These are phyloP conservation scores for Actinia equina DNA, from an alignment of 64 coral and sea anemone genomes.

Conservation along the genomic window DNA sequence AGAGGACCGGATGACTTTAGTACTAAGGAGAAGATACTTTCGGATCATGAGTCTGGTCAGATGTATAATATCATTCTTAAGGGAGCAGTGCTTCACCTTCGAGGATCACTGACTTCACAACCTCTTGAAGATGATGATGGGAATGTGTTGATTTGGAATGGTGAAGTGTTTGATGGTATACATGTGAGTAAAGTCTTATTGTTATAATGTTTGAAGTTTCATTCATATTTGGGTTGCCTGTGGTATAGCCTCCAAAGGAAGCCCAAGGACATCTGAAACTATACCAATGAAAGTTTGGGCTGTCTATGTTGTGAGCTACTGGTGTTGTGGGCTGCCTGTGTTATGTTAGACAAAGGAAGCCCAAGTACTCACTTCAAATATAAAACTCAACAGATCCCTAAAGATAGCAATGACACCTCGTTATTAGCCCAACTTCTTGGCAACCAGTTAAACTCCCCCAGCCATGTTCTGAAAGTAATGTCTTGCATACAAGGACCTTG, in stretches of 20 bases:
- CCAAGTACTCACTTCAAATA: background rate
- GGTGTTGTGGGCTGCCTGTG: too few relatives aligned
- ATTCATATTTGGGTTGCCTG: too few relatives aligned
- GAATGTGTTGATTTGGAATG: constrained; percentile 94
- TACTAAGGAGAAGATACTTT: background rate
- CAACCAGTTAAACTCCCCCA: background rate
- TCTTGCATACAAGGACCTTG: constrained; percentile 76
- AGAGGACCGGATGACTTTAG: constrained; percentile 50
- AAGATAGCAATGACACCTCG: background rate
- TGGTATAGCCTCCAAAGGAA: too few relatives aligned
- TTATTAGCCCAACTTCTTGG: background rate
- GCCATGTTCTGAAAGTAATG: constrained; percentile 10
- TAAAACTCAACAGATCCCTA: background rate
- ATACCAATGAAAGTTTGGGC: too few relatives aligned
- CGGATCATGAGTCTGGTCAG: constrained; percentile 1
- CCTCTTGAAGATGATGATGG: constrained; percentile 61
- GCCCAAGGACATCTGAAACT: too few relatives aligned
- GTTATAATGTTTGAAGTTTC: background rate
- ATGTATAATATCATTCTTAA: constrained; percentile 24
- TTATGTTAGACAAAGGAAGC: background rate
- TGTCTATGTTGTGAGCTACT: too few relatives aligned
- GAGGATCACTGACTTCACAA: constrained; percentile 64
- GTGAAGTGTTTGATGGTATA: constrained; percentile 93
- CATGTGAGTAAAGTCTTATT: constrained; percentile 29
- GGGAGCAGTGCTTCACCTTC: constrained; percentile 71